Conservation (phyloP, 2,797 vertebrate genomes). For the Enteromius radiatus region DNA sequence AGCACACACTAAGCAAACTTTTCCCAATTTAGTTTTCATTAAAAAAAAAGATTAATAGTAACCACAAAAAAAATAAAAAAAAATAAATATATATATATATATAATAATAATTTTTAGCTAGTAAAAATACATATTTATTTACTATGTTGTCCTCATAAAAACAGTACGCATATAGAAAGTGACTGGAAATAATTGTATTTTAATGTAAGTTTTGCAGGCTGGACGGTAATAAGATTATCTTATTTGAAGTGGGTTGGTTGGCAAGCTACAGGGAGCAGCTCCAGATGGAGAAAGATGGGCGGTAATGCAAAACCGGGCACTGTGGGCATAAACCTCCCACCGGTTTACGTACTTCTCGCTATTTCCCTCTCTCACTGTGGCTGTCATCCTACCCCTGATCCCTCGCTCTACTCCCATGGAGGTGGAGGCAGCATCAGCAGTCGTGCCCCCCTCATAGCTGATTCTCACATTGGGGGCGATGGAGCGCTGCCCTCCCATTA, state of each 20-base stretch:
- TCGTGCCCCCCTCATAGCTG: slow-evolving; percentile 76
- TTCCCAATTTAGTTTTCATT: not conserved
- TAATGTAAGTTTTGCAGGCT: slow-evolving; percentile 73
- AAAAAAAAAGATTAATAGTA: not conserved
- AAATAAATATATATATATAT: not conserved
- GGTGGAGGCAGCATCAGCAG: slow-evolving; percentile 77
- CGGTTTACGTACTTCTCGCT: slow-evolving; percentile 43
- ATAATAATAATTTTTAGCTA: not conserved
- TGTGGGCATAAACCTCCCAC: slow-evolving; percentile 64
- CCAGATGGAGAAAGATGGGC: slow-evolving; percentile 87
- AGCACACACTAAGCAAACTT: not conserved
- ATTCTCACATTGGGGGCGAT: slow-evolving; percentile 79
- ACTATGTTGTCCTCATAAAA: not conserved
- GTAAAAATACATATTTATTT: not conserved
- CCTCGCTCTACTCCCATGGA: slow-evolving; percentile 71
- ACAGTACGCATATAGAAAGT: slow-evolving; percentile 52
- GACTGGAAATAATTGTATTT: slow-evolving; percentile 77
- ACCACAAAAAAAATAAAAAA: no score
- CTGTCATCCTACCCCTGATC: slow-evolving; percentile 60
- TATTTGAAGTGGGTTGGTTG: slow-evolving; percentile 74
- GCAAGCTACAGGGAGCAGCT: slow-evolving; percentile 82
- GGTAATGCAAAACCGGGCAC: slow-evolving; percentile 74
- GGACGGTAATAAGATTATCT: slow-evolving; percentile 73
- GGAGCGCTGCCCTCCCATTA: slow-evolving; percentile 92
- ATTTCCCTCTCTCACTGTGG: slow-evolving; percentile 32